Percentiles rank a stretch among this genome's conserved stretches.
Conservation (phyloP, 2,113 vertebrate genomes). For the Myocastor coypus region DNA sequence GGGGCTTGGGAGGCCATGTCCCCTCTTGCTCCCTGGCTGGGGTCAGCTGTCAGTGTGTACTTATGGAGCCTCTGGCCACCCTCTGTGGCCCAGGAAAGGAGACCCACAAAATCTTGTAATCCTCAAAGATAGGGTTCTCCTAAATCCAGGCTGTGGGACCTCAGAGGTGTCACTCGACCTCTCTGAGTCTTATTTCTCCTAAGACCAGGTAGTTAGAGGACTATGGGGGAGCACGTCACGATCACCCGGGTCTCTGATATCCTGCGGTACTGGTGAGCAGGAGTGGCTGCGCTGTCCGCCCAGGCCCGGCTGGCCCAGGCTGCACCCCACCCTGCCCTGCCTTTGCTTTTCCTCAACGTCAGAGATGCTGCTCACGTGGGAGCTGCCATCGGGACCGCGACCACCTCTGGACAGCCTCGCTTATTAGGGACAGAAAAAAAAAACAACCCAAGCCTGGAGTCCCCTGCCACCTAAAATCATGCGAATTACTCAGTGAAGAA, state of each 20-base stretch:
- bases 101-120: accelerated
- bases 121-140: too few relatives aligned
- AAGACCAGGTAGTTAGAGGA: background rate
- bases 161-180: background rate
- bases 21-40: background rate
- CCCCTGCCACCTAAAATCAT: background rate
- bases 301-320: background rate
- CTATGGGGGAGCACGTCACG: accelerated
- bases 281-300: background rate
- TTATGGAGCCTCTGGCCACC: background rate
- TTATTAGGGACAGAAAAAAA: too few relatives aligned
- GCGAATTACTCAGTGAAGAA: background rate
- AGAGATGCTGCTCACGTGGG: too few relatives aligned
- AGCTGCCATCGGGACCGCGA: background rate
- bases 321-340: too few relatives aligned
- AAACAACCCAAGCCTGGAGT: background rate
- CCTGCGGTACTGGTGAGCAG: background rate
- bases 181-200: background rate
- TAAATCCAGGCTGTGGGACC: background rate
- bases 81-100: background rate
- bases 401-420: background rate
- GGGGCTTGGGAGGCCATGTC: background rate
- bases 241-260: accelerated
- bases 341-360: background rate
- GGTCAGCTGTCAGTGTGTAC: background rate